phyloP scores from a whole-genome alignment of 2,113 vertebrate species.

The Piaya cayana region DNA sequence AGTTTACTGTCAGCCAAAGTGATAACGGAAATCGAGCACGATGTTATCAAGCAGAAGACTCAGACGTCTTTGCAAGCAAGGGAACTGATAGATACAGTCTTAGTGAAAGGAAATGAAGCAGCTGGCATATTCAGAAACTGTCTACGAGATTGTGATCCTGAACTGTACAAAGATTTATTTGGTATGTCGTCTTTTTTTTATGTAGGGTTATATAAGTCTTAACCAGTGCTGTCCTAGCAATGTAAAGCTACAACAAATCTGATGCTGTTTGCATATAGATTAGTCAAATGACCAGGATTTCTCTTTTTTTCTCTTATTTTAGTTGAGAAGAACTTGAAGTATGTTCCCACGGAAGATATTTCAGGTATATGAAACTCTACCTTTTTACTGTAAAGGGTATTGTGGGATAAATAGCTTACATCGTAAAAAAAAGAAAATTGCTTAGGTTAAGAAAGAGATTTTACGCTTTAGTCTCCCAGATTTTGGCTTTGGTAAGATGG shows the following conservation, averaged over 20 bases:
- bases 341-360: slow-evolving; percentile 89
- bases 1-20: slow-evolving; percentile 86
- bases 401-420: not conserved
- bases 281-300: not conserved
- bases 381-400: not conserved
- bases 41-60: slow-evolving; percentile 88
- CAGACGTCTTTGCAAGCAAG: slow-evolving; percentile 88
- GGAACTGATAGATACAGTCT: slow-evolving; percentile 88
- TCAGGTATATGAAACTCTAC: slow-evolving; percentile 83
- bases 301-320: slow-evolving; percentile 59
- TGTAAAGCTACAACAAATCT: not conserved
- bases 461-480: not conserved
- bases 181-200: slow-evolving; percentile 73
- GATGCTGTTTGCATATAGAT: not conserved
- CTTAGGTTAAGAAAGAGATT: not conserved
- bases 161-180: slow-evolving; percentile 90
- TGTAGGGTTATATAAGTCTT: not conserved
- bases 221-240: not conserved
- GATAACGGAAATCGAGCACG: slow-evolving; percentile 85
- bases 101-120: slow-evolving; percentile 92
- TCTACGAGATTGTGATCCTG: slow-evolving; percentile 88
- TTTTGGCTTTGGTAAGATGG: not conserved
- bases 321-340: slow-evolving; percentile 93
- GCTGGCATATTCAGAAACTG: slow-evolving; percentile 91
- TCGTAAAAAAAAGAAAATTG: not conserved